phyloP scores from a whole-genome alignment of 2,113 vertebrate genomes.

The Pyxicephalus adspersus region DNA sequence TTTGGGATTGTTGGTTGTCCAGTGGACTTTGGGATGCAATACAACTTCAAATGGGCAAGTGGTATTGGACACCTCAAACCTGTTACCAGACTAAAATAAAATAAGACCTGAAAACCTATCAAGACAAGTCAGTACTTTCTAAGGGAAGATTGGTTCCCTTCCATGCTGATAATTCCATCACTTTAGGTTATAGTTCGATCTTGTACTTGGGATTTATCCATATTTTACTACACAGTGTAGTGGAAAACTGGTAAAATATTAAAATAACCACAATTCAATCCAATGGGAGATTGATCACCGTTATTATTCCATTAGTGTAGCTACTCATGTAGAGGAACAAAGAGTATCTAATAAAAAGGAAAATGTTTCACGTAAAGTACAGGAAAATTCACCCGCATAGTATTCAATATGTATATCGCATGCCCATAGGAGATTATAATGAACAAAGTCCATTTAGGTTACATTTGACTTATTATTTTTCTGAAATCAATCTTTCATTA shows the following conservation, averaged over 20 bases:
- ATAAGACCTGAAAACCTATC: too few species aligned
- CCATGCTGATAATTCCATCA: too few species aligned
- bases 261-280: constrained; percentile 14
- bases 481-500: constrained; percentile 48
- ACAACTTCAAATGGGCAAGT: too few species aligned
- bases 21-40: too few species aligned
- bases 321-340: constrained; percentile 26
- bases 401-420: constrained; percentile 16
- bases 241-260: neutral
- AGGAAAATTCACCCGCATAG: constrained; percentile 33
- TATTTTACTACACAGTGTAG: neutral
- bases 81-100: too few species aligned
- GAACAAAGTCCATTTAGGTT: constrained; percentile 38
- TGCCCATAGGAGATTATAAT: constrained; percentile 37
- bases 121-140: too few species aligned
- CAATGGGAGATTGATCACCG: neutral
- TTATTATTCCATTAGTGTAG: constrained; percentile 30
- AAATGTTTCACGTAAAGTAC: constrained; percentile 14
- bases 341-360: constrained; percentile 1
- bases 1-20: too few species aligned
- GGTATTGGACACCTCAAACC: too few species aligned
- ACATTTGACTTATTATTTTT: constrained; percentile 40
- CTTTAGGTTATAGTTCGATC: too few species aligned
- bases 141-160: too few species aligned
- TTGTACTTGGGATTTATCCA: neutral